Percentiles rank a stretch among this genome's conserved stretches.
These are phyloP conservation scores for Oryzias melastigma DNA, from an alignment of 2,113 vertebrate genomes.

Conservation along the genomic window DNA sequence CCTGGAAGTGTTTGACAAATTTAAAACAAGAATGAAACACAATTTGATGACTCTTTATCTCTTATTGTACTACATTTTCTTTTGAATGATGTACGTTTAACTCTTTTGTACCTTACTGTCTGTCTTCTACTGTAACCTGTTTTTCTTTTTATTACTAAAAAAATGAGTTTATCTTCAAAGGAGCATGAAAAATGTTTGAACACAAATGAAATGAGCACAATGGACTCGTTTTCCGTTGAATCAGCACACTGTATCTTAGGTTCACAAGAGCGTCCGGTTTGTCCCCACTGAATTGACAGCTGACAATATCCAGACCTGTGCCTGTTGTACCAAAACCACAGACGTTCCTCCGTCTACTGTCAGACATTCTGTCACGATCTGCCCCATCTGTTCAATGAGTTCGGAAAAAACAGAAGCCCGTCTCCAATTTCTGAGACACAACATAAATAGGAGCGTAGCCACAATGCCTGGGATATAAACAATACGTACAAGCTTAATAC, in stretches of 20 bases:
- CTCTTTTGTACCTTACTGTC: no score
- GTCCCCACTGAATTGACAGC: conserved; percentile 19
- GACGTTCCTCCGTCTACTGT: conserved; percentile 36
- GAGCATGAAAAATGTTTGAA: no score
- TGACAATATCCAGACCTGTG: conserved; percentile 43
- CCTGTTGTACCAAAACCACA: conserved; percentile 25
- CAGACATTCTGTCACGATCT: conserved; percentile 26
- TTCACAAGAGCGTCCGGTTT: conserved; percentile 32
- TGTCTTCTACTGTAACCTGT: no score
- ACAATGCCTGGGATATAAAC: conserved; percentile 33
- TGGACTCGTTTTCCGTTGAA: not conserved
- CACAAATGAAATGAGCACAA: no score
- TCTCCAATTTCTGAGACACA: conserved; percentile 19
- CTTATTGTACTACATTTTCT: no score
- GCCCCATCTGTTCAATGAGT: conserved; percentile 17
- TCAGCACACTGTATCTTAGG: conserved; percentile 31
- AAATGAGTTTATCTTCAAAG: no score
- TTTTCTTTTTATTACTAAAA: no score
- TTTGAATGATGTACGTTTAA: no score
- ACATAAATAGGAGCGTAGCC: conserved; percentile 4
- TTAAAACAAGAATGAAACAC: no score
- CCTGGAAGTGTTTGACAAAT: no score
- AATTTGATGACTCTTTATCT: no score
- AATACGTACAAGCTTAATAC: conserved; percentile 58
- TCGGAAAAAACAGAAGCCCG: conserved; percentile 26